Percentiles rank a stretch among this genome's conserved stretches.
Conservation (phyloP, 2,888 invertebrate genomes). For the Platycnemis pennipes region DNA sequence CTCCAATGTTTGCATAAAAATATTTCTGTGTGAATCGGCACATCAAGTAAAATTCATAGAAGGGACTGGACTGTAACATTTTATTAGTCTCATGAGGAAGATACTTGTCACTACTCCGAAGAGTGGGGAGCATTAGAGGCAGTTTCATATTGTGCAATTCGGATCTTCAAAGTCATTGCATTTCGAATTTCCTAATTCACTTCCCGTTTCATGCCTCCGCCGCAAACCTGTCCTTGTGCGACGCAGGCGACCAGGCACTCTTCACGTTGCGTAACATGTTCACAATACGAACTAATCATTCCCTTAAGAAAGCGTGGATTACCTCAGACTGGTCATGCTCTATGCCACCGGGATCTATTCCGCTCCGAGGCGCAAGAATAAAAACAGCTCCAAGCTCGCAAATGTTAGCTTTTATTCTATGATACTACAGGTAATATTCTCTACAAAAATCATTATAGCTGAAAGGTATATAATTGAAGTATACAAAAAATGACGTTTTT, state of each 20-base stretch:
- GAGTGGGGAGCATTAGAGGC: neutral
- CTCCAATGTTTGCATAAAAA: no score
- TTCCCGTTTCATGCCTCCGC: neutral
- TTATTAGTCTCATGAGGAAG: no score
- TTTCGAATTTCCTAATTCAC: neutral
- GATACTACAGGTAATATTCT: neutral
- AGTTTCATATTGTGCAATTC: neutral
- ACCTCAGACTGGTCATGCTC: neutral
- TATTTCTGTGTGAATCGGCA: no score
- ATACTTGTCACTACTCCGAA: no score
- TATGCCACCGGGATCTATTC: neutral
- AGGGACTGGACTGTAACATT: no score
- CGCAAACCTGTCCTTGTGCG: neutral
- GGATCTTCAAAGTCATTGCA: neutral
- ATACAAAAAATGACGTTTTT: no score
- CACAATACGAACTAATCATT: neutral
- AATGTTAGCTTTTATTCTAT: neutral
- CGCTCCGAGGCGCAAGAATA: neutral
- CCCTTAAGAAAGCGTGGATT: neutral
- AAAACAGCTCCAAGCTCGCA: neutral
- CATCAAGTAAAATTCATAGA: no score
- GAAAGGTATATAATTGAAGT: no score
- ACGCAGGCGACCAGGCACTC: neutral
- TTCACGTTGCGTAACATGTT: neutral
- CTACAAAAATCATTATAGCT: no score